Evolutionary conservation across 2,888 invertebrate species (phyloP).

Genomic region (Pediacus dermestoides): DNA sequence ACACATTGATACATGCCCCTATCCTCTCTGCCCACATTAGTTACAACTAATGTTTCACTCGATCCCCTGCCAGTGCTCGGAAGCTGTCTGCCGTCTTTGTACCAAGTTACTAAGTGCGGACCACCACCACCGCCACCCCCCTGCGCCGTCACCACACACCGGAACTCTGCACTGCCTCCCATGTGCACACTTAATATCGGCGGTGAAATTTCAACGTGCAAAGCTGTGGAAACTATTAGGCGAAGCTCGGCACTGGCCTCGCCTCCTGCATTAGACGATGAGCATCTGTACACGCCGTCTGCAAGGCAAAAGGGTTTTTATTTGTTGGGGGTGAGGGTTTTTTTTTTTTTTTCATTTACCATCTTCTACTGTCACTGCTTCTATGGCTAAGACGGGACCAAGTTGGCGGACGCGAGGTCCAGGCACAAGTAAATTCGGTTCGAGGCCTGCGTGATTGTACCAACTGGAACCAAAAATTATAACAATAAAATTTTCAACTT

Average conservation of each 20-base stretch:
- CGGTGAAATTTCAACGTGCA: slow-evolving; percentile 65
- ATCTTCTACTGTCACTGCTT: slow-evolving; percentile 68
- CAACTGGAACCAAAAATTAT: slow-evolving; percentile 52
- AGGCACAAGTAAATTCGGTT: slow-evolving; percentile 60
- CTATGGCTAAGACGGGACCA: slow-evolving; percentile 67
- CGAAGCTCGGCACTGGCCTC: slow-evolving; percentile 67
- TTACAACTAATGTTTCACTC: slow-evolving; percentile 61
- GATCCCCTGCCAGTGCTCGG: slow-evolving; percentile 63
- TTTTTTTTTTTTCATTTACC: slow-evolving; percentile 26
- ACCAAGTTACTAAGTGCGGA: slow-evolving; percentile 52
- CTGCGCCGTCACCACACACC: slow-evolving; percentile 57
- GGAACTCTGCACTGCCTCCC: slow-evolving; percentile 69
- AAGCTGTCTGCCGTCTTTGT: slow-evolving; percentile 65
- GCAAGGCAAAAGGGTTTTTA: slow-evolving; percentile 13
- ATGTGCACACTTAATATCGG: slow-evolving; percentile 68
- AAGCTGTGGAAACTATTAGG: slow-evolving; percentile 62
- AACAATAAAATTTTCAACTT: too few species aligned
- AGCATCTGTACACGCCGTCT: slow-evolving; percentile 64
- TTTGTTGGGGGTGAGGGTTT: background rate
- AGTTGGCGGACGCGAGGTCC: slow-evolving; percentile 64
- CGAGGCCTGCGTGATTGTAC: slow-evolving; percentile 65
- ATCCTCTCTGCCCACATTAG: slow-evolving; percentile 67
- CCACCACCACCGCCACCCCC: slow-evolving; percentile 52
- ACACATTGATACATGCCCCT: slow-evolving; percentile 76
- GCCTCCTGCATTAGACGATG: slow-evolving; percentile 66